Evolutionary conservation across 1,140 invertebrate genomes (phyloP).

Genomic region (Caenorhabditis inopinata): DNA sequence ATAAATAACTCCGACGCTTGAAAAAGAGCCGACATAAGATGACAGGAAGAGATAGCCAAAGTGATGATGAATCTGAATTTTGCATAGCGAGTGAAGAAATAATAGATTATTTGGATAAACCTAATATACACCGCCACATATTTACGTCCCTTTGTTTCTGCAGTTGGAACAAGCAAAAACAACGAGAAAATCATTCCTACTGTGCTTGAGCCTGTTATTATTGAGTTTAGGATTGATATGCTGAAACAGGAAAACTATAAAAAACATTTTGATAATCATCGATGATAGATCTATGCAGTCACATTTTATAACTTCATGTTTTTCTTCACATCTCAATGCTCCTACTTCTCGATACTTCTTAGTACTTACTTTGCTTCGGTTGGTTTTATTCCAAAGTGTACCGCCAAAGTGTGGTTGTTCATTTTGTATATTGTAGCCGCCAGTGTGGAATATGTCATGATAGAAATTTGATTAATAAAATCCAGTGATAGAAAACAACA

Average conservation of each 20-base stretch:
- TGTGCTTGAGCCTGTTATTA: background rate
- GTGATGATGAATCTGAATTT: background rate
- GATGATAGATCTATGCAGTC: too few relatives aligned
- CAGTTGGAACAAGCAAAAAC: background rate
- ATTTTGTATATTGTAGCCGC: background rate
- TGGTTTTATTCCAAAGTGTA: background rate
- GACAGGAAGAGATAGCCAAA: background rate
- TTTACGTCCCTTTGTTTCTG: conserved; percentile 13
- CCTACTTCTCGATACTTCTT: background rate
- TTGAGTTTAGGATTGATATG: background rate
- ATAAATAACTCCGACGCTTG: background rate
- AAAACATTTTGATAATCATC: too few relatives aligned
- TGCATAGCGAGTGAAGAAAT: too few relatives aligned
- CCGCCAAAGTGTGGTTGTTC: background rate
- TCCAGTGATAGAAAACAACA: background rate
- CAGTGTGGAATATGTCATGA: background rate
- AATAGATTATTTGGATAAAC: background rate
- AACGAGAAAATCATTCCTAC: background rate
- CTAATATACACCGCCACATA: background rate
- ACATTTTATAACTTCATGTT: too few relatives aligned
- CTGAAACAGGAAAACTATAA: background rate
- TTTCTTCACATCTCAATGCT: too few relatives aligned
- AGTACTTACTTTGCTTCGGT: background rate
- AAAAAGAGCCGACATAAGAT: background rate
- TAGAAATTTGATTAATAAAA: background rate